Evolutionary conservation across 1,140 invertebrate species (phyloP).

Genomic region (Phortica variegata): DNA sequence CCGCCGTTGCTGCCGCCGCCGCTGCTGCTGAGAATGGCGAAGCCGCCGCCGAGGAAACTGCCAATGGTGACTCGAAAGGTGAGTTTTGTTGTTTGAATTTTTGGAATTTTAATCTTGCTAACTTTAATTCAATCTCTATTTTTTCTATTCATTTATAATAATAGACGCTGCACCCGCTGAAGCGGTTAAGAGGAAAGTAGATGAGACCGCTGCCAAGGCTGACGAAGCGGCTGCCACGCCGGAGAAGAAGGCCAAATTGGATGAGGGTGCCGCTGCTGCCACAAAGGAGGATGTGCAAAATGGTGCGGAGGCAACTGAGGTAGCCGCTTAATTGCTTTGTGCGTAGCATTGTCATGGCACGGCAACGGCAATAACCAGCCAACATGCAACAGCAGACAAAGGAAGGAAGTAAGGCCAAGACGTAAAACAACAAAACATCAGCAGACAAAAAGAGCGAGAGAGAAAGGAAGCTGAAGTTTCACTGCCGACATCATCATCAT

Average conservation of each 20-base stretch:
- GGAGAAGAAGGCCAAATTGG: slow-evolving; percentile 55
- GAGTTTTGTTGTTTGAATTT: slow-evolving; percentile 8
- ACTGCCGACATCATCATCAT: not conserved
- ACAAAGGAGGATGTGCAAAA: slow-evolving; percentile 55
- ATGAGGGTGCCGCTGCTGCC: slow-evolving; percentile 39
- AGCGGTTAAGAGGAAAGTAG: slow-evolving; percentile 54
- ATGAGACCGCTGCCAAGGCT: slow-evolving; percentile 37
- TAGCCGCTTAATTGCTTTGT: slow-evolving; percentile 46
- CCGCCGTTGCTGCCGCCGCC: slow-evolving; percentile 33
- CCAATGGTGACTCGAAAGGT: slow-evolving; percentile 55
- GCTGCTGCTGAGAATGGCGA: slow-evolving; percentile 38
- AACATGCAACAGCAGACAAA: slow-evolving; percentile 18
- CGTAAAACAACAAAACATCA: no score
- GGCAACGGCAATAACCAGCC: slow-evolving; percentile 5
- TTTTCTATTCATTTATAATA: not conserved
- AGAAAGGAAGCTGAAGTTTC: no score
- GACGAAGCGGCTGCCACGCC: slow-evolving; percentile 50
- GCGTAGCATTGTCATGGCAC: slow-evolving; percentile 4
- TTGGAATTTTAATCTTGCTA: not conserved
- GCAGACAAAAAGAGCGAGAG: no score
- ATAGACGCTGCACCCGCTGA: slow-evolving; percentile 44
- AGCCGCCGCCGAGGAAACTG: slow-evolving; percentile 34
- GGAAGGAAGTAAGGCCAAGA: slow-evolving; percentile 32
- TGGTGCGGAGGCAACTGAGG: slow-evolving; percentile 51
- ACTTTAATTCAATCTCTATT: not conserved